Percentiles rank a stretch among this genome's conserved stretches.
phyloP scores from a whole-genome alignment of 2,113 vertebrate species.

The Phyllopteryx taeniolatus region DNA sequence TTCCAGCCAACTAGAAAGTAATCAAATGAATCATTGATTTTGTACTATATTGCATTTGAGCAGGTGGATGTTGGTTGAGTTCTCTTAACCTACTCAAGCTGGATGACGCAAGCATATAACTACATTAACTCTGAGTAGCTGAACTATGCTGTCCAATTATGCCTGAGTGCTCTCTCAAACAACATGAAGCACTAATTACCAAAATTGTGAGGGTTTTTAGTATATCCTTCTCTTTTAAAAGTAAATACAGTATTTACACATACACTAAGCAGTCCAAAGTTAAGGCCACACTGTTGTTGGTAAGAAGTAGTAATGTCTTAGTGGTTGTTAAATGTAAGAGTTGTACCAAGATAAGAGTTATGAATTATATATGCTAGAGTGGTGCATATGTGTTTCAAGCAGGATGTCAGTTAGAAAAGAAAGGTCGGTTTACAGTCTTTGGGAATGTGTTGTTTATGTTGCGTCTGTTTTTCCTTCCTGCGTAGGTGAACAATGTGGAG shows the following conservation, averaged over 20 bases:
- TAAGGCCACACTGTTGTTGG: neutral
- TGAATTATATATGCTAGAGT: neutral
- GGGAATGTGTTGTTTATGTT: neutral
- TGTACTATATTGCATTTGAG: neutral
- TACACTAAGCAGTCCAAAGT: neutral
- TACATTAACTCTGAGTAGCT: conserved; percentile 13
- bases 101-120: conserved; percentile 11
- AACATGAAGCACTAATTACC: conserved; percentile 20
- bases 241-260: neutral
- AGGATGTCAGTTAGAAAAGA: conserved; percentile 24
- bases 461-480: conserved; percentile 46
- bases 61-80: conserved; percentile 12
- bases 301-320: neutral
- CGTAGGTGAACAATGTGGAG: conserved; percentile 84
- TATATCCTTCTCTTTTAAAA: neutral
- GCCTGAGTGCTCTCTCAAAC: conserved; percentile 29
- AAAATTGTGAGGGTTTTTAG: neutral
- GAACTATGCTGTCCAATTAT: conserved; percentile 33
- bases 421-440: neutral
- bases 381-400: neutral
- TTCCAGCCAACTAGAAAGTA: conserved; percentile 2
- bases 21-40: neutral
- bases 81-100: conserved; percentile 11
- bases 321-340: no score
- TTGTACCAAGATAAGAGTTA: neutral